Evolutionary conservation across 92 coral and sea anemone species (phyloP), one percentile per base, ranked within the genome.

Genomic region (Phenganax stokvisi): DNA sequence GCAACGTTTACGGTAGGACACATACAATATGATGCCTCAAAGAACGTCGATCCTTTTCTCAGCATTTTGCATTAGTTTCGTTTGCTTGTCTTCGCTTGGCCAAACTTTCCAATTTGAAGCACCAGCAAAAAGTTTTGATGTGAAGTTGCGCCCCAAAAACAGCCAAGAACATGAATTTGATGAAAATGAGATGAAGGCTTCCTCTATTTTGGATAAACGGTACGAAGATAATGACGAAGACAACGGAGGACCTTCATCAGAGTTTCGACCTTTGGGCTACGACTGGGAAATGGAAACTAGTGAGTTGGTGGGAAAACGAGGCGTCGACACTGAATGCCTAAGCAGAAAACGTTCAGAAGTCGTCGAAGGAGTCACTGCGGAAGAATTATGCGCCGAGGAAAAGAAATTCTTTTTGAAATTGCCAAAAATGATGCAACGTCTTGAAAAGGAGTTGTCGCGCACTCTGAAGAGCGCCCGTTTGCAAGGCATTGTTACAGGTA

Each of bases 191-290:
- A 61, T 61, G 27, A 9, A 61, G 29, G 20, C 67, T 65, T 25
- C 81, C 20, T 29, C 2, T 66, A 52, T 15, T 9, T 29, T 17
- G 10, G 51, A 28, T n/a, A 31, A 65, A 27, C 67, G 44, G 44
- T 64, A 65, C 65, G 75, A 75, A 75, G 86, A 84, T 57, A 64
- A 31, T 11, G 82, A 84, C 59, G 86, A 84, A 9, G 82, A 84
- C 64, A 75, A 84, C 44, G 86, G 86, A n/a, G 86, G 86, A 1
- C 75, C 72, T 12, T 84, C 86, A 12, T 75, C 86, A 30, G 82
- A 84, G 56, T 84, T 84, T 65, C 70, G 74, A 75, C 86, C 83
- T n/a, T 64, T 63, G 76, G 86, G 86, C 65, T 52, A 84, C 76
- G 54, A 84, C 30, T 84, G 86, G 86, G 55, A 57, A 13, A 61